Conservation (phyloP, 2,797 vertebrate genomes). For the Sebastes melanostomus region DNA sequence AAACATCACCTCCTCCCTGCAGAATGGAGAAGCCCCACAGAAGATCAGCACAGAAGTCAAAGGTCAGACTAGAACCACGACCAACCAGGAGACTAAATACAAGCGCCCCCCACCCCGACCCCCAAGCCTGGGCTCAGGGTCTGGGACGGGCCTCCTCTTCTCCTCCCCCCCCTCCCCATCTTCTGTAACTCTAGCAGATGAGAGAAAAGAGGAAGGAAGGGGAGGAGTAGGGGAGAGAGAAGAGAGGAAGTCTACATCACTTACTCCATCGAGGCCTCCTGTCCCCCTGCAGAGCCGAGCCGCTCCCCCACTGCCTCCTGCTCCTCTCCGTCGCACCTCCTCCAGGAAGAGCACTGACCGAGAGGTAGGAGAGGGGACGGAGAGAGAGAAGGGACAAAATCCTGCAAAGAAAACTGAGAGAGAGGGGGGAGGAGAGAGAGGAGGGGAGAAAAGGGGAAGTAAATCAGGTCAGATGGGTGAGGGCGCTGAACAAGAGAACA, state of each 20-base stretch:
- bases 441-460: constrained; percentile 22
- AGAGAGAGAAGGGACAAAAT: constrained; percentile 60
- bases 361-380: constrained; percentile 45
- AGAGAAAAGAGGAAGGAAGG: constrained; percentile 60
- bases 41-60: constrained; percentile 31
- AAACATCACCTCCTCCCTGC: constrained; percentile 26
- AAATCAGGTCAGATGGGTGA: constrained; percentile 34
- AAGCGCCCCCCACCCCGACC: constrained; percentile 81
- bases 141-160: constrained; percentile 37
- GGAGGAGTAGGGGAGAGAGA: constrained; percentile 35
- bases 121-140: constrained; percentile 60
- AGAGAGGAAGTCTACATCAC: constrained; percentile 59
- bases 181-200: constrained; percentile 38
- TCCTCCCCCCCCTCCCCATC: constrained; percentile 31
- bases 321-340: constrained; percentile 60
- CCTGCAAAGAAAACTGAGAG: constrained; percentile 35
- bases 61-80: background rate
- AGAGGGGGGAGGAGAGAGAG: constrained; percentile 33
- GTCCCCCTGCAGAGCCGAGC: constrained; percentile 49
- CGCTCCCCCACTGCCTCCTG: constrained; percentile 62
- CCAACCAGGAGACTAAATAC: constrained; percentile 59
- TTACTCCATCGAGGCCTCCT: constrained; percentile 59
- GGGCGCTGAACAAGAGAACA: constrained; percentile 10
- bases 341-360: constrained; percentile 43
- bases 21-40: constrained; percentile 56